A percentile compares a stretch with the other conserved stretches of the same genome.
Conservation (phyloP, 1,140 invertebrate species). For the Drosophila willistoni region DNA sequence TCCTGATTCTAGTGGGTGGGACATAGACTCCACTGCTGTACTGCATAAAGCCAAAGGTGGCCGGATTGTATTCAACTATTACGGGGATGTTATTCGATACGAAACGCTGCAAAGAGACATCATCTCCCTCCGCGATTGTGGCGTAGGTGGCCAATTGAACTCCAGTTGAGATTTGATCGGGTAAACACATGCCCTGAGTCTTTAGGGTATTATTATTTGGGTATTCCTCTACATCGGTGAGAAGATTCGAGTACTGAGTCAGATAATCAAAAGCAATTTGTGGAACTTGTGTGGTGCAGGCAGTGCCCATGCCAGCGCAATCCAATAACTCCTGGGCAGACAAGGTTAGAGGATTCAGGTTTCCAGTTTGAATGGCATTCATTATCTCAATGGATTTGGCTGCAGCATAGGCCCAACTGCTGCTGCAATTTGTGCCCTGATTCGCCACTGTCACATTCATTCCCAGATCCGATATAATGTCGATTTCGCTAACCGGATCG, state of each 20-base stretch:
- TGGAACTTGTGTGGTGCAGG: conserved; percentile 85
- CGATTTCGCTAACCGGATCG: conserved; percentile 7
- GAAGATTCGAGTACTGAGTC: conserved; percentile 74
- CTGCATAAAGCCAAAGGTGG: conserved; percentile 91
- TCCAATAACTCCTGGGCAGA: conserved; percentile 85
- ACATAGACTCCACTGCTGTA: conserved; percentile 87
- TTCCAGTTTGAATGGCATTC: too few species aligned
- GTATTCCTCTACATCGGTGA: conserved; percentile 82
- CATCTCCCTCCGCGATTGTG: conserved; percentile 85
- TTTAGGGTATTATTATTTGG: conserved; percentile 42
- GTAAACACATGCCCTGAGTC: conserved; percentile 86
- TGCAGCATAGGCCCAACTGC: conserved; percentile 84
- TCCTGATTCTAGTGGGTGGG: conserved; percentile 34
- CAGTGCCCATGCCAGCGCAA: conserved; percentile 63
- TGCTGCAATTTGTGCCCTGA: conserved; percentile 86
- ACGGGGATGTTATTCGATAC: conserved; percentile 90
- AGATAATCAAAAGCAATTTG: conserved; percentile 87
- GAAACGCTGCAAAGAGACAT: conserved; percentile 88
- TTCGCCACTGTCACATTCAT: conserved; percentile 84
- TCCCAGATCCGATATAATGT: conserved; percentile 75
- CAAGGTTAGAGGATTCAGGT: conserved; percentile 63
- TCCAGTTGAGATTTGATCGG: conserved; percentile 63
- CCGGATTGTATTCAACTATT: conserved; percentile 91
- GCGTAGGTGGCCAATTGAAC: conserved; percentile 50
- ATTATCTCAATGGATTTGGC: conserved; percentile 87